Evolutionary conservation across 2,888 invertebrate species (phyloP).

Genomic region (Pyralis farinalis): DNA sequence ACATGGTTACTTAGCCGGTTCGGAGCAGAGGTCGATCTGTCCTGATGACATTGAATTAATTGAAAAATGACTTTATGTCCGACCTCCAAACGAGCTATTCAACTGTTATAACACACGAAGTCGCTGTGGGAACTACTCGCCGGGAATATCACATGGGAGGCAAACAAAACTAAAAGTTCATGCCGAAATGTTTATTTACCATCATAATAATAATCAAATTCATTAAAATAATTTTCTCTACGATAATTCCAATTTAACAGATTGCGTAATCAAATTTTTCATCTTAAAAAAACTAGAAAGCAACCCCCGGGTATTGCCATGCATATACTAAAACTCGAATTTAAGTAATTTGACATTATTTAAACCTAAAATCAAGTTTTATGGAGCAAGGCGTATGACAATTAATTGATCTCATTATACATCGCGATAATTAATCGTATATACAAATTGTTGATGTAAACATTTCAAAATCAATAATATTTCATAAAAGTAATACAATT

Average conservation of each 20-base stretch:
- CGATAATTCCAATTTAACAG: slow-evolving; percentile 42
- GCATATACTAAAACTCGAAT: slow-evolving; percentile 73
- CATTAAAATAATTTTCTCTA: slow-evolving; percentile 37
- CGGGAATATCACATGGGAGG: neutral
- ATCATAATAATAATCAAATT: slow-evolving; percentile 46
- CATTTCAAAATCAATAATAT: slow-evolving; percentile 49
- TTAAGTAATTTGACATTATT: slow-evolving; percentile 43
- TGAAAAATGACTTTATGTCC: slow-evolving; percentile 69
- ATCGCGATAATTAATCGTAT: slow-evolving; percentile 23
- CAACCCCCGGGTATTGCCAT: slow-evolving; percentile 76
- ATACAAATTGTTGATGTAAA: slow-evolving; percentile 73
- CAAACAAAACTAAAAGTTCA: slow-evolving; percentile 42
- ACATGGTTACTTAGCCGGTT: slow-evolving; percentile 36
- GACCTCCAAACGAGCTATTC: slow-evolving; percentile 59
- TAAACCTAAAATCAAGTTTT: slow-evolving; percentile 73
- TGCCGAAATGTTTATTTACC: slow-evolving; percentile 67
- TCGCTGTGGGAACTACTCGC: slow-evolving; percentile 45
- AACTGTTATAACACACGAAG: slow-evolving; percentile 39
- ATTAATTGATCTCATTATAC: slow-evolving; percentile 41
- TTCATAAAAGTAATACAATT: slow-evolving; percentile 57
- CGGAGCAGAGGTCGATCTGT: slow-evolving; percentile 54
- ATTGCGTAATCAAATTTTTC: slow-evolving; percentile 79
- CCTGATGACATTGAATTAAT: slow-evolving; percentile 73
- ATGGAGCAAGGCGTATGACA: slow-evolving; percentile 63
- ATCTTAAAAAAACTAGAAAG: slow-evolving; percentile 68